These are phyloP conservation scores for Pherbina coryleti DNA, from an alignment of 2,888 invertebrate species.

Conservation along the genomic window DNA sequence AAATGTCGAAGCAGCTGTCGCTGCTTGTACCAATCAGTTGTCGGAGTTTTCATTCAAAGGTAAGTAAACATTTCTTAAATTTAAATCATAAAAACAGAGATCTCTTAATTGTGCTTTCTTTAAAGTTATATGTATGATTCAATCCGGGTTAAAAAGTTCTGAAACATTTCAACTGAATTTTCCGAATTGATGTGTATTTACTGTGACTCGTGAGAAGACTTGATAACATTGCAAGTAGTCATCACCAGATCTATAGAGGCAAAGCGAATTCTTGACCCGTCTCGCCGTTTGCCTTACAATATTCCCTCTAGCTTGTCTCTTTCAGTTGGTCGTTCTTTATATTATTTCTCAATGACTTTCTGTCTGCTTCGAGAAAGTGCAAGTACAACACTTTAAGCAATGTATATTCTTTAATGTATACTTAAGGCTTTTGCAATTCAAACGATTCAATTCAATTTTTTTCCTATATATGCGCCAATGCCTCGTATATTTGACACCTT, in stretches of 20 bases:
- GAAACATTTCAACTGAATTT: too few relatives aligned
- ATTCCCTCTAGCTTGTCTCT: too few relatives aligned
- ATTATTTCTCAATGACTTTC: neutral
- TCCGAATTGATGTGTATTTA: too few relatives aligned
- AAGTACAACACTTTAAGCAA: neutral
- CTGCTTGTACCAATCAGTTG: conserved; percentile 48
- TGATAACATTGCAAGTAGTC: too few relatives aligned
- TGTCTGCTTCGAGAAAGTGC: neutral
- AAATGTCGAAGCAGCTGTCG: conserved; percentile 17
- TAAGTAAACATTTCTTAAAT: conserved; percentile 54
- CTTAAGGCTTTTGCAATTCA: neutral
- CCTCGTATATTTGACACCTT: conserved; percentile 21
- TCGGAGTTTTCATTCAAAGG: conserved; percentile 60
- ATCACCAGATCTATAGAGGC: too few relatives aligned
- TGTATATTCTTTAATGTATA: neutral
- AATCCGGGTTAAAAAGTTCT: too few relatives aligned
- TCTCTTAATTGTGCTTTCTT: too few relatives aligned
- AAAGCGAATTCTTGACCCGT: too few relatives aligned
- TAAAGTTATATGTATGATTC: too few relatives aligned
- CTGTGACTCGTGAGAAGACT: too few relatives aligned
- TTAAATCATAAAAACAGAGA: too few relatives aligned
- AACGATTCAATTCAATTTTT: neutral
- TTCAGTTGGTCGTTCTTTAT: neutral
- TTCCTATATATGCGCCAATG: neutral
- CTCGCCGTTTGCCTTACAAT: too few relatives aligned